A percentile compares a stretch with the other conserved stretches of the same genome.
Evolutionary conservation across 2,113 vertebrate genomes (phyloP).

Genomic region (Anolis carolinensis): DNA sequence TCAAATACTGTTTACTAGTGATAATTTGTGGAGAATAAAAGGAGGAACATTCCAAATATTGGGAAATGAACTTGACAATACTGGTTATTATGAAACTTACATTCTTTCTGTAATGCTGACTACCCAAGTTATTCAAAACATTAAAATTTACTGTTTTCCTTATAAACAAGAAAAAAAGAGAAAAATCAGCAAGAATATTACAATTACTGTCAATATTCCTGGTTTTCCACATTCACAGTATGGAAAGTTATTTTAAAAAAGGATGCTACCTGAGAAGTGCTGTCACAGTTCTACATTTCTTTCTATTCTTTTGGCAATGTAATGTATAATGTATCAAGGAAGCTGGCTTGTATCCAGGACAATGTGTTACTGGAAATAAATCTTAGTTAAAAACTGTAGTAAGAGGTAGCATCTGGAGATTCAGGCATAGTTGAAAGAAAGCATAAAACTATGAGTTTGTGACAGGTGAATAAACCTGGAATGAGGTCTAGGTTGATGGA

Average conservation of each 20-base stretch:
- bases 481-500: background rate
- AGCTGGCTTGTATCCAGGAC: background rate
- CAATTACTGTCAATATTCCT: background rate
- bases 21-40: background rate
- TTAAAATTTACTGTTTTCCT: background rate
- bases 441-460: too few species aligned
- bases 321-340: background rate
- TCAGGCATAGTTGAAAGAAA: background rate
- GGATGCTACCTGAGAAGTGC: background rate
- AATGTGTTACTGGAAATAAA: background rate
- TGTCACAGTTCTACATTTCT: background rate
- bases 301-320: background rate
- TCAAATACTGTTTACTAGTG: background rate
- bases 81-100: background rate
- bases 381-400: background rate
- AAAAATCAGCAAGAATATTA: background rate
- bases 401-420: background rate
- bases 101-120: background rate
- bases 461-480: background rate
- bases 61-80: background rate
- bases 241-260: background rate
- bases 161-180: background rate
- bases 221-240: background rate
- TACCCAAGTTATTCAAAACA: background rate
- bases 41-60: background rate